These are phyloP conservation scores for Epizoanthus stellaris DNA, from an alignment of 92 coral and sea anemone genomes.

Conservation along the genomic window DNA sequence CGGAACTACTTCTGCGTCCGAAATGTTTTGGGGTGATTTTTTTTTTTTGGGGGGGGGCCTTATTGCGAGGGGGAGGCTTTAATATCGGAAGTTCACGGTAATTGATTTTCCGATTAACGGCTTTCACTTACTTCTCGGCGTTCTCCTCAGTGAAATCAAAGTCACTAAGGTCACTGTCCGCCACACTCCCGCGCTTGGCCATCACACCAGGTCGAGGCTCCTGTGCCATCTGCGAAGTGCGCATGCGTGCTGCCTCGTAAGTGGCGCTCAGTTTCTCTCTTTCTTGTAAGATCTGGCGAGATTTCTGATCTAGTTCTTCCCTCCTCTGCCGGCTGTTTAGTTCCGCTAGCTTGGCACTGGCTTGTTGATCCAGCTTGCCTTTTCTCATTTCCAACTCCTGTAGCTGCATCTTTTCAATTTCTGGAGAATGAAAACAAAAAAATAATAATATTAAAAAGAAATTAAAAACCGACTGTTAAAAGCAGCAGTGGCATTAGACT, in stretches of 20 bases:
- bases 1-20: no score
- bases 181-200: conserved; percentile 24
- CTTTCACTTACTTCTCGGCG: conserved; percentile 4
- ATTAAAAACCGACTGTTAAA: no score
- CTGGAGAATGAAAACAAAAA: conserved; percentile 44
- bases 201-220: conserved; percentile 42
- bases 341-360: conserved; percentile 83
- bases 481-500: no score
- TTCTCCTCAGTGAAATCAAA: conserved; percentile 24
- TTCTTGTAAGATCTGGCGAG: conserved; percentile 79
- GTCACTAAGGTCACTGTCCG: conserved; percentile 43
- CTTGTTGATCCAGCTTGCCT: conserved; percentile 73
- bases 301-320: conserved; percentile 83
- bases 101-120: neutral
- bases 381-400: conserved; percentile 75
- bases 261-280: conserved; percentile 80
- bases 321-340: conserved; percentile 76
- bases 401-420: conserved; percentile 77
- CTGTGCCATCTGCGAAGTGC: conserved; percentile 75
- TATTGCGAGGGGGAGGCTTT: no score
- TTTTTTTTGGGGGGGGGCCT: no score
- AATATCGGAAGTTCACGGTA: no score
- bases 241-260: conserved; percentile 79
- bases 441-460: neutral
- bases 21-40: no score